Conservation (phyloP, 1,140 invertebrate genomes). For the Papilio xuthus region DNA sequence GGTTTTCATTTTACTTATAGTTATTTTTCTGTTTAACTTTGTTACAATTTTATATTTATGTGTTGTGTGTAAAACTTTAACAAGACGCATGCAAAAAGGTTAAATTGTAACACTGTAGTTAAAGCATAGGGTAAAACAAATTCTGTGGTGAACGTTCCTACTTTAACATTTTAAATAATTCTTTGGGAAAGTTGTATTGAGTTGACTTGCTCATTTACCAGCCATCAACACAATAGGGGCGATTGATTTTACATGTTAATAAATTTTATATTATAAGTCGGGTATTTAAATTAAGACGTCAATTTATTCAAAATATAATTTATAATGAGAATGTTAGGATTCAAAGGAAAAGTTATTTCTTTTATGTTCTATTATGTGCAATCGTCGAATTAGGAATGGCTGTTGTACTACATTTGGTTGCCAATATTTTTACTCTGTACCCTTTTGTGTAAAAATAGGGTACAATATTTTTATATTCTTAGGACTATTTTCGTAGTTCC, state of each 20-base stretch:
- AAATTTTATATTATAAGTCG: neutral
- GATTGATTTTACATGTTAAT: neutral
- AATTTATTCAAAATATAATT: neutral
- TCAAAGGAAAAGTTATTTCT: neutral
- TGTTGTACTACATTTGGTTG: neutral
- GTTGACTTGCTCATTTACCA: too few relatives aligned
- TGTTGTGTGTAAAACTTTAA: neutral
- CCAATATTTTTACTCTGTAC: neutral
- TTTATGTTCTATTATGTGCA: too few relatives aligned
- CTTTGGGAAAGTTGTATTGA: neutral
- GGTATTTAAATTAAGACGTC: neutral
- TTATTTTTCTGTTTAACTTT: too few relatives aligned
- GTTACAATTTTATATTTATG: too few relatives aligned
- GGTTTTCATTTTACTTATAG: neutral
- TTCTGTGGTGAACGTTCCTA: neutral
- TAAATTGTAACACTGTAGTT: neutral
- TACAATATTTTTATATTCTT: neutral
- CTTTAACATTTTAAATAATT: neutral
- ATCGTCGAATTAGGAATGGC: neutral
- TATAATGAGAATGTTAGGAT: neutral
- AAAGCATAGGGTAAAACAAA: slow-evolving; percentile 20
- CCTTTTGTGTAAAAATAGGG: neutral
- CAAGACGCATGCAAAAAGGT: neutral
- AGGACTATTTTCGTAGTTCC: neutral
- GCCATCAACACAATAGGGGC: neutral